phyloP scores from a whole-genome alignment of 1,140 invertebrate species.

The Drosophila suzukii region DNA sequence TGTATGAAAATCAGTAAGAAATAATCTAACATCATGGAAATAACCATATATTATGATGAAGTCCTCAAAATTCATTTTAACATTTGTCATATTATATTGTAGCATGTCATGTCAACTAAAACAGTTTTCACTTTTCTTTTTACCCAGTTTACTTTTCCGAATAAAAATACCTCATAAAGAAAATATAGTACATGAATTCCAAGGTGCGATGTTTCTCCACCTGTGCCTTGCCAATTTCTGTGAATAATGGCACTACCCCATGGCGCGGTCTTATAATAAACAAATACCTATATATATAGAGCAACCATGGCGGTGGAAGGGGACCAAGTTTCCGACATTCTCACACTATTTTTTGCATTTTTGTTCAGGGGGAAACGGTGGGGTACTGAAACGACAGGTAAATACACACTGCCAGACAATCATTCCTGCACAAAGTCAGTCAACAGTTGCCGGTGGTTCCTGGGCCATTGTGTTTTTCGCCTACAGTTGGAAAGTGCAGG shows the following conservation, averaged over 20 bases:
- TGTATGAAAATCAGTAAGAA: not conserved
- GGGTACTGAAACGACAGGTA: slow-evolving; percentile 29
- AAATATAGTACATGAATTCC: not conserved
- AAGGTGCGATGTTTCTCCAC: not conserved
- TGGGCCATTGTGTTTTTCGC: slow-evolving; percentile 38
- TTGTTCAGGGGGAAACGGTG: not conserved
- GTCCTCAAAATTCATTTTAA: too few relatives aligned
- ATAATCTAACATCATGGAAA: too few relatives aligned
- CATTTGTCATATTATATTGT: too few relatives aligned
- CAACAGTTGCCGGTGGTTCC: slow-evolving; percentile 43
- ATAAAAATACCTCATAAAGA: not conserved
- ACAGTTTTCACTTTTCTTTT: not conserved
- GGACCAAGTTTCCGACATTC: slow-evolving; percentile 17
- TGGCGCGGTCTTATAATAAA: slow-evolving; percentile 30
- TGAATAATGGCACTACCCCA: slow-evolving; percentile 4
- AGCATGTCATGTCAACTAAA: not conserved
- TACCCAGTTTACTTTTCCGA: not conserved
- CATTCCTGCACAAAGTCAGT: slow-evolving; percentile 53
- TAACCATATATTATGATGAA: too few relatives aligned
- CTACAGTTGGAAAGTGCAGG: slow-evolving; percentile 62
- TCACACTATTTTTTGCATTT: slow-evolving; percentile 8
- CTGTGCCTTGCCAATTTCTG: slow-evolving; percentile 9
- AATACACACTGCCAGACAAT: slow-evolving; percentile 51
- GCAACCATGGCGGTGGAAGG: slow-evolving; percentile 7
- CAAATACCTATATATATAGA: slow-evolving; percentile 9